These are phyloP conservation scores for Phortica magna DNA, from an alignment of 2,888 invertebrate genomes.

Conservation along the genomic window DNA sequence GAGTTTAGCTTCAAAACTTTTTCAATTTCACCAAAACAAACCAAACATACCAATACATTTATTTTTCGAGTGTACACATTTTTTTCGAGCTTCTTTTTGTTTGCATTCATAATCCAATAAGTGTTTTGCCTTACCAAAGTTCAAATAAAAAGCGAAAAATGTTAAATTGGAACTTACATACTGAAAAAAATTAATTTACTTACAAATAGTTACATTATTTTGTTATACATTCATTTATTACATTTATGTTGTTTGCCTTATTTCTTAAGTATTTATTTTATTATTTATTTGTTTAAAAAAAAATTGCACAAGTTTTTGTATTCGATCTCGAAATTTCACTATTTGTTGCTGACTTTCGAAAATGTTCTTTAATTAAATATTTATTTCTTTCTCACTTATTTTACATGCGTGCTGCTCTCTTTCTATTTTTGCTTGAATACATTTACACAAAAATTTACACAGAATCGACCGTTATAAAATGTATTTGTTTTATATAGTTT, in stretches of 20 bases:
- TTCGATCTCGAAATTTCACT: not conserved
- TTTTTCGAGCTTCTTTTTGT: not conserved
- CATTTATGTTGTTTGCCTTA: too few relatives aligned
- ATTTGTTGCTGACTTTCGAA: not conserved
- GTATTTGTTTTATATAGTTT: not conserved
- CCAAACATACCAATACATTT: not conserved
- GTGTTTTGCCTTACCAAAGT: not conserved
- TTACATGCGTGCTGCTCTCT: not conserved
- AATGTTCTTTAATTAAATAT: not conserved
- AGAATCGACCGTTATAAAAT: not conserved
- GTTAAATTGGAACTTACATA: not conserved
- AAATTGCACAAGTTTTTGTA: slow-evolving; percentile 15
- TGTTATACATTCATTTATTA: not conserved
- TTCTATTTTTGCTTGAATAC: not conserved
- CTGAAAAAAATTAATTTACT: slow-evolving; percentile 14
- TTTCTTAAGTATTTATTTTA: not conserved
- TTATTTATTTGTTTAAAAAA: not conserved
- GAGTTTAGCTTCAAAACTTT: slow-evolving; percentile 43
- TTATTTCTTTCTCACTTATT: not conserved
- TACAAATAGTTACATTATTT: not conserved
- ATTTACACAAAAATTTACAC: not conserved
- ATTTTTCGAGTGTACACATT: not conserved
- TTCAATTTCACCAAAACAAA: not conserved
- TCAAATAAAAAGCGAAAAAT: not conserved
- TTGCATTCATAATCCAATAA: not conserved